A percentile compares a stretch with the other conserved stretches of the same genome.
These are phyloP conservation scores for Chionis minor DNA, from an alignment of 2,113 vertebrate genomes.

Conservation along the genomic window DNA sequence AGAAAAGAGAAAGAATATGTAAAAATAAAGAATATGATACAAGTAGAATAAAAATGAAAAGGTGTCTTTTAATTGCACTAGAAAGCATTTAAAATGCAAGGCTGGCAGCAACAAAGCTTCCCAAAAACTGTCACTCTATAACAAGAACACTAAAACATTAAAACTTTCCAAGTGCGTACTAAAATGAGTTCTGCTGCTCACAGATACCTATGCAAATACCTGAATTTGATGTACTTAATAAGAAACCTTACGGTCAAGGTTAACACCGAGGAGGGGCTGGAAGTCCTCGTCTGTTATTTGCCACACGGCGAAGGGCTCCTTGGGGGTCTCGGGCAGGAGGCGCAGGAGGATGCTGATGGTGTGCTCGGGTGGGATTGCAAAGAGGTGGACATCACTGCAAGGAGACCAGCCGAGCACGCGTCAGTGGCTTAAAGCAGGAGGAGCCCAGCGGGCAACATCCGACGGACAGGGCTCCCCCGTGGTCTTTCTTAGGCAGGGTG, in stretches of 20 bases:
- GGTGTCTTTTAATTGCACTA: not conserved
- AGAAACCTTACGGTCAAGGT: slow-evolving; percentile 84
- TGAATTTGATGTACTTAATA: not conserved
- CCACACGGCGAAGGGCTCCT: slow-evolving; percentile 89
- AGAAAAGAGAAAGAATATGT: not conserved
- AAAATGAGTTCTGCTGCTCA: not conserved
- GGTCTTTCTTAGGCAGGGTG: rapidly evolving
- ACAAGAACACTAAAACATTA: not conserved
- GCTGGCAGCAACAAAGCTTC: not conserved
- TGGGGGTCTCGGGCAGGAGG: slow-evolving; percentile 83
- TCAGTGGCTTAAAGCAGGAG: not conserved
- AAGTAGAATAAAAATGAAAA: not conserved
- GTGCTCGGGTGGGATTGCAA: slow-evolving; percentile 82
- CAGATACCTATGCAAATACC: not conserved
- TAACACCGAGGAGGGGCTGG: slow-evolving; percentile 88
- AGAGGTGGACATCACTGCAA: slow-evolving; percentile 76
- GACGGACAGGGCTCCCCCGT: rapidly evolving
- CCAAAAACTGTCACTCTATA: not conserved
- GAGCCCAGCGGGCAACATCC: not conserved
- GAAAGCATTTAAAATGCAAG: not conserved
- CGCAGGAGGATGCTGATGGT: slow-evolving; percentile 85
- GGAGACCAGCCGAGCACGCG: rapidly evolving
- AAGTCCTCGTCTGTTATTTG: slow-evolving; percentile 88
- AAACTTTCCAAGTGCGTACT: not conserved
- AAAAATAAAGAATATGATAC: not conserved